Evolutionary conservation across 2,113 vertebrate species (phyloP).

Genomic region (Pleuronectes platessa): DNA sequence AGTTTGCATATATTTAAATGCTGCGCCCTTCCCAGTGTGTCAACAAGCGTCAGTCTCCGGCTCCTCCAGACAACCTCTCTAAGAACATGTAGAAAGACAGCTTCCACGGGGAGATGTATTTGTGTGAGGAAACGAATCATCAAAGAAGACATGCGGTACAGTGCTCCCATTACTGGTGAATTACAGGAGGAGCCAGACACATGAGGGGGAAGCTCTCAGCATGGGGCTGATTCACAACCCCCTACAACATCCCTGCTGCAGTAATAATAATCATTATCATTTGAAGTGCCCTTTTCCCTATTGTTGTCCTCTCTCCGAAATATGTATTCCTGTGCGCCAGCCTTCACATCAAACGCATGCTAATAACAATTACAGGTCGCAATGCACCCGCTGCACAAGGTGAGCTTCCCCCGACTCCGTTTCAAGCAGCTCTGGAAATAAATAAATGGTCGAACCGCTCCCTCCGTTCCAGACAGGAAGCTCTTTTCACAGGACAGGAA

Average conservation of each 20-base stretch:
- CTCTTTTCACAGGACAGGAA: constrained; percentile 83
- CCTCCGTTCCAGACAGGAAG: constrained; percentile 81
- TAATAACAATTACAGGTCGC: constrained; percentile 76
- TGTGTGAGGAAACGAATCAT: constrained; percentile 45
- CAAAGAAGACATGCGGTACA: constrained; percentile 28
- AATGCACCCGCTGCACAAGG: constrained; percentile 64
- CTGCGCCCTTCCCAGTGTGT: background rate
- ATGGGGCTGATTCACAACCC: constrained; percentile 63
- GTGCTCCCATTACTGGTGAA: constrained; percentile 36
- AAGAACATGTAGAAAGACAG: constrained; percentile 25
- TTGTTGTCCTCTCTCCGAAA: constrained; percentile 76
- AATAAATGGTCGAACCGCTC: constrained; percentile 79
- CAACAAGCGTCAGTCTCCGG: background rate
- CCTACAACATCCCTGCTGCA: constrained; percentile 71
- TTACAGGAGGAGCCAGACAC: constrained; percentile 46
- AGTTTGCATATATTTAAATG: constrained; percentile 34
- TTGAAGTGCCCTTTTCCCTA: constrained; percentile 77
- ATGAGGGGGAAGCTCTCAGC: constrained; percentile 62
- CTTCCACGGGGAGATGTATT: constrained; percentile 20
- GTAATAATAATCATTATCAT: constrained; percentile 78
- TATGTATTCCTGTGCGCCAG: constrained; percentile 50
- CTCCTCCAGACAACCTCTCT: constrained; percentile 6
- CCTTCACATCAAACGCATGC: constrained; percentile 79
- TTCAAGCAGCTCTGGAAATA: constrained; percentile 80
- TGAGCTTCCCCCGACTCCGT: constrained; percentile 63